A percentile compares a stretch with the other conserved stretches of the same genome.
phyloP scores from a whole-genome alignment of 2,113 vertebrate genomes.

The Mormoops blainvillei region DNA sequence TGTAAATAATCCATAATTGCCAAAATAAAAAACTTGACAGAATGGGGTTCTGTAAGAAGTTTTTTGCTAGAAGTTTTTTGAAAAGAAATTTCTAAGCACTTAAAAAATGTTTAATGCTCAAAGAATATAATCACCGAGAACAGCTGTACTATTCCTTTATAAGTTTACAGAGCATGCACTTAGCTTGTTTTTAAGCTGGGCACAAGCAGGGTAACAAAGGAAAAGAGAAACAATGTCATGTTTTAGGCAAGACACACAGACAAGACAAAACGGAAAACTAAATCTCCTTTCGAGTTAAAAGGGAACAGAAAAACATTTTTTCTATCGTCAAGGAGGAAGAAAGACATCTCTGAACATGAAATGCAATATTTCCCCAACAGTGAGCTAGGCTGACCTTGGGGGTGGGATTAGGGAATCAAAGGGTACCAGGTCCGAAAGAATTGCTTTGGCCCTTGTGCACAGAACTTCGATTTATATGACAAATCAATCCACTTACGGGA shows the following conservation, averaged over 20 bases:
- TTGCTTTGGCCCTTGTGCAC: neutral
- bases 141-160: neutral
- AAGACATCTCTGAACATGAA: neutral
- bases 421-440: neutral
- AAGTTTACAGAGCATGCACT: neutral
- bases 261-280: neutral
- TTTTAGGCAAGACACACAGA: neutral
- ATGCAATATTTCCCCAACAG: neutral
- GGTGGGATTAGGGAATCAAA: rapidly evolving
- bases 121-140: neutral
- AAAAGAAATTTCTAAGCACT: neutral
- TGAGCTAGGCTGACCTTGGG: neutral
- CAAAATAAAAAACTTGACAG: neutral
- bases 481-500: slow-evolving; percentile 62
- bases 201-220: neutral
- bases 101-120: neutral
- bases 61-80: neutral
- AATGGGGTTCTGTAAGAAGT: neutral
- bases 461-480: neutral
- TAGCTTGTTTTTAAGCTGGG: slow-evolving; percentile 19
- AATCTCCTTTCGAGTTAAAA: neutral
- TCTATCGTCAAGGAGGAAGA: neutral
- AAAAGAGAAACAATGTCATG: neutral
- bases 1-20: slow-evolving; percentile 27
- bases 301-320: neutral